Base-by-base conservation (phyloP, 1,140 invertebrate species). In the Pseudomyrmex cubaensis region DNA sequence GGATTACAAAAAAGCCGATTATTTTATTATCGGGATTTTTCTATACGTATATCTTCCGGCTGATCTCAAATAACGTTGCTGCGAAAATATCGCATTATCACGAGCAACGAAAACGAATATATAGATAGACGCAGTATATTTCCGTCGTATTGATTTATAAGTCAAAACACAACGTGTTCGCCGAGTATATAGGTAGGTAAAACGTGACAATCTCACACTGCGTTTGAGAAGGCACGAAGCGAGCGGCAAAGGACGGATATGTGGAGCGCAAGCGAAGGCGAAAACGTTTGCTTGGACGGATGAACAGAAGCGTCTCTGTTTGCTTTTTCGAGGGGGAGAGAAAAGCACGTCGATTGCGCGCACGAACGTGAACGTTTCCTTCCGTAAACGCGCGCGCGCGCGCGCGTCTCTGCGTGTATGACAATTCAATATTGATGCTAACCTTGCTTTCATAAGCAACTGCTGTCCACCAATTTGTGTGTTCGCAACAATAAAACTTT, bases 361-460 rank as follows among this genome's bases (percentile, higher is more conserved):
- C 56, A 25, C 48, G 80, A 87, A 48, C 52, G 67, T 83, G 54
- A 25, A 13, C 9, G 12, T 15, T 35, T 10, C n/a, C 12, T 48
- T 13, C 48, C 13, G 13, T 46, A 17, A 25, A 10, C 35, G 10
- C 15, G 20, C 5, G 25, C 59, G 61, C 46, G 25, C 15, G 20
- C 5, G 46, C 59, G 61, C 46, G 25, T 80, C 62, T 69, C 72
- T 63, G 46, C 57, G 63, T 69, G 35, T 63, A 77, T 70, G 75
- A 57, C 67, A 80, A 87, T 87, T 57, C 85, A 87, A 87, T 87
- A 83, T 87, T 86, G 80, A 87, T 77, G 85, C 69, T 83, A 86
- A 77, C 66, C 59, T 78, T 78, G 59, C 73, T 82, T 72, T 69
- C 67, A 87, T 87, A 86, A 77, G 72, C 78, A 61, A 86, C 63